phyloP scores from a whole-genome alignment of 2,888 invertebrate species.

The Anticlea derivata region DNA sequence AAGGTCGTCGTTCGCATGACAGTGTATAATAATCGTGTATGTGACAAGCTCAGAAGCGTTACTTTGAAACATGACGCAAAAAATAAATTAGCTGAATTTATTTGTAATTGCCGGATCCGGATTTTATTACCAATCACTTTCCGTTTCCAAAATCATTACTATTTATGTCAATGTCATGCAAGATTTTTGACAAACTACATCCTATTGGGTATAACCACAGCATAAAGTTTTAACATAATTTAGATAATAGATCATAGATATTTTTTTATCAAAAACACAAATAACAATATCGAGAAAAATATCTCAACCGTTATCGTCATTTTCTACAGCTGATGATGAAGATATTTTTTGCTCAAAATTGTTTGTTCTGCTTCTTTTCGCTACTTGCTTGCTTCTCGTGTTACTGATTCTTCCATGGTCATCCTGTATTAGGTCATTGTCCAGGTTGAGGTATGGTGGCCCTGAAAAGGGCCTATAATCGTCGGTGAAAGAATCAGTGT shows the following conservation, averaged over 20 bases:
- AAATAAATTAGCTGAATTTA: conserved; percentile 26
- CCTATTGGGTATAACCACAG: background rate
- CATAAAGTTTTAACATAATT: background rate
- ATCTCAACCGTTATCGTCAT: too few relatives aligned
- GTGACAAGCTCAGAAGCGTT: conserved; percentile 56
- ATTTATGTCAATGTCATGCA: conserved; percentile 18
- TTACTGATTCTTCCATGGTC: too few relatives aligned
- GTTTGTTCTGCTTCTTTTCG: too few relatives aligned
- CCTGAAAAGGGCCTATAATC: too few relatives aligned
- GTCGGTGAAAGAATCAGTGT: too few relatives aligned
- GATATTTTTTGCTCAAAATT: too few relatives aligned
- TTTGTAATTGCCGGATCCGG: conserved; percentile 26
- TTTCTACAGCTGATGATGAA: too few relatives aligned
- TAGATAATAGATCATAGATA: background rate
- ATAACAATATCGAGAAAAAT: too few relatives aligned
- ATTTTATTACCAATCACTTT: conserved; percentile 22
- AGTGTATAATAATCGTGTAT: conserved; percentile 52
- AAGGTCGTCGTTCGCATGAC: conserved; percentile 54
- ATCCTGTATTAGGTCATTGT: too few relatives aligned
- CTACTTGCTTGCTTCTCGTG: too few relatives aligned
- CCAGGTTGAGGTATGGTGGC: too few relatives aligned
- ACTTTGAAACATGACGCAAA: conserved; percentile 36
- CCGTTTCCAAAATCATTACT: conserved; percentile 9
- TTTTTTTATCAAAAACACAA: background rate
- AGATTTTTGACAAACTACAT: conserved; percentile 3